Evolutionary conservation across 2,797 vertebrate species (phyloP), one percentile per base, ranked within the genome.

Genomic region (Valencia hispanica): DNA sequence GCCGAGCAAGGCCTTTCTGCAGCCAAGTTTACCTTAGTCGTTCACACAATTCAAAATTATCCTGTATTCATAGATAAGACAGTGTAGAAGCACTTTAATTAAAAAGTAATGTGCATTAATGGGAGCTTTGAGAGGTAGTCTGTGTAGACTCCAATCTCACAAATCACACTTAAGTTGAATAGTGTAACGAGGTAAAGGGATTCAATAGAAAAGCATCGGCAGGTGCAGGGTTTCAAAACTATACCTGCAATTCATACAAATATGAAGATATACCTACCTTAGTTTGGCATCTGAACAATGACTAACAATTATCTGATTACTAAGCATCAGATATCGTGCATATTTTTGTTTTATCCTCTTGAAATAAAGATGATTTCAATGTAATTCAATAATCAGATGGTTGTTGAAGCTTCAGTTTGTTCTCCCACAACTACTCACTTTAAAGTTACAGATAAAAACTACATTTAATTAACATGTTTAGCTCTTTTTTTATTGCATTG

Each of bases 1-100:
- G 84, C 77, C 30, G 76, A 79, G 34, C 34, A 34, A 90, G 86
- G 82, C 78, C 88, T 91, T 89, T 92, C 84, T 87, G 75, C 22
- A 27, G 90, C 88, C 89, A 91, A 87, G 80, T 91, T 90, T 72
- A 81, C 80, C 75, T 59, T 72, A 5, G 45, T 81, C 36, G 32
- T 80, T 82, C 53, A 87, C 68, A 81, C 61, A 71, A 79, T 85
- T 79, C 18, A 78, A 75, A 83, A 82, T 85, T 22, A 88, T 89
- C 85, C 70, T 50, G 76, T 79, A 83, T 83, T 83, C 75, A 82
- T 57, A 53, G 80, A 80, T 84, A 34, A 78, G 79, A 79, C 68
- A 70, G 78, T 47, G 66, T 43, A 72, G 75, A 17, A 70, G 75
- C 55, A 53, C 59, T 77, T 70, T 74, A 80, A 65, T 68, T 82